Percentiles rank a stretch among this genome's conserved stretches.
phyloP scores from a whole-genome alignment of 2,113 vertebrate species.

The Xiphophorus couchianus region DNA sequence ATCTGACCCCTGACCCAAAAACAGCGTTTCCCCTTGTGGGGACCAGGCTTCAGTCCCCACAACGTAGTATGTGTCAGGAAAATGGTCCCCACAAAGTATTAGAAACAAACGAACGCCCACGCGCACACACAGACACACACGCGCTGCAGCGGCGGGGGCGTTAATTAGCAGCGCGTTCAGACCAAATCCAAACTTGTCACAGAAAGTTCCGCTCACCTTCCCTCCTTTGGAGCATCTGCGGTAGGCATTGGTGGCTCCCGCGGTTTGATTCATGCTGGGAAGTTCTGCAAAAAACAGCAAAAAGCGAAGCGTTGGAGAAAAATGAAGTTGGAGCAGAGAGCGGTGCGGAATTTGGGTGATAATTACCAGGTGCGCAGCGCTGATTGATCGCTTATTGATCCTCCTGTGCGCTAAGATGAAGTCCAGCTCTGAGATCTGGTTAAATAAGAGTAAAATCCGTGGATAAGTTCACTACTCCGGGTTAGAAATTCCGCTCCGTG shows the following conservation, averaged over 20 bases:
- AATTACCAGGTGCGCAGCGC: conserved; percentile 39
- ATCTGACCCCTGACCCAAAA: too few relatives aligned
- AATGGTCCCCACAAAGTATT: too few relatives aligned
- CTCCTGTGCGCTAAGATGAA: conserved; percentile 6
- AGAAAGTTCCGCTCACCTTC: conserved; percentile 71
- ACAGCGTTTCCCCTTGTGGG: too few relatives aligned
- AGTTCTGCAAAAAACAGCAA: conserved; percentile 34
- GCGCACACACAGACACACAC: too few relatives aligned
- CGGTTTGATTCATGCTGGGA: conserved; percentile 81
- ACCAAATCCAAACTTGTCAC: not conserved
- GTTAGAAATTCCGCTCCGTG: not conserved
- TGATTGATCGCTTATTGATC: not conserved
- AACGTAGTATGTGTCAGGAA: too few relatives aligned
- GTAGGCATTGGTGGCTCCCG: conserved; percentile 78
- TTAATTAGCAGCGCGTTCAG: not conserved
- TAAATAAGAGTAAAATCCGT: conserved; percentile 23
- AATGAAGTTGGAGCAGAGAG: conserved; percentile 20
- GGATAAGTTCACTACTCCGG: conserved; percentile 1
- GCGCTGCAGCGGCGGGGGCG: not conserved
- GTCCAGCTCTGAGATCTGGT: conserved; percentile 30
- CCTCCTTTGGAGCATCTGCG: conserved; percentile 79
- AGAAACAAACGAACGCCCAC: too few relatives aligned
- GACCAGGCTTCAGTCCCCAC: too few relatives aligned
- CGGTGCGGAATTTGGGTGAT: not conserved
- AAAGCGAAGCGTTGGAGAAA: not conserved